Base-by-base conservation (phyloP, 2,797 vertebrate genomes). In the Sebastes vulpes region DNA sequence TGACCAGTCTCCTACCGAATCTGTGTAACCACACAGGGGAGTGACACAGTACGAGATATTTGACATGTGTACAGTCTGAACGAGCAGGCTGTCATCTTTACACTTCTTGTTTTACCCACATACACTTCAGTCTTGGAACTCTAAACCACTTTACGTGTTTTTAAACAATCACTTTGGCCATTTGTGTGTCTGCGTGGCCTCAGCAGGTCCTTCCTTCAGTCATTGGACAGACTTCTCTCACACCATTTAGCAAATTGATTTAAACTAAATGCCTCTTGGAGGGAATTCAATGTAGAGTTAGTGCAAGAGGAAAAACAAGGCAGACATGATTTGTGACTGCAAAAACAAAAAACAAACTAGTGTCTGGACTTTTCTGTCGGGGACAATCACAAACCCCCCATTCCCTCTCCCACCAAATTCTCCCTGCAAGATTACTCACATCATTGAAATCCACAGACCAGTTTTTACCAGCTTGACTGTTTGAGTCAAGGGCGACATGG, bases 1-100 rank as follows among this genome's bases (percentile, higher is more conserved):
- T 90, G 98, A 96, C 92, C 98, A 98, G 93, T 98, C 98, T 70
- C 97, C 97, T 0, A 98, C 97, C 8, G 96, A 97, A n/a, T 97
- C 98, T 74, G 97, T 98, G 82, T 99, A 95, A 97, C 83, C 50
- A 12, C 28, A 38, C 58, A 6, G 50, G 6, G 63, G 56, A 64
- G 38, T 4, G 23, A 21, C 20, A 7, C 71, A 57, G 53, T 65
- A 5, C 12, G 65, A 83, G 73, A 56, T 66, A 16, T 57, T 29
- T 11, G 9, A 57, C 32, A 35, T 5, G 61, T 66, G 63, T 74
- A 59, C 60, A 83, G 80, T 82, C 70, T 58, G 58, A 65, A 18
- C 1, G 18, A 86, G 92, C 93, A 95, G 58, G 25, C 70, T 77
- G 46, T 26, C 50, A 7, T 56, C 52, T 63, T 68, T 26, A 54